phyloP scores from a whole-genome alignment of 2,113 vertebrate genomes.

The Platycercus adscitus region DNA sequence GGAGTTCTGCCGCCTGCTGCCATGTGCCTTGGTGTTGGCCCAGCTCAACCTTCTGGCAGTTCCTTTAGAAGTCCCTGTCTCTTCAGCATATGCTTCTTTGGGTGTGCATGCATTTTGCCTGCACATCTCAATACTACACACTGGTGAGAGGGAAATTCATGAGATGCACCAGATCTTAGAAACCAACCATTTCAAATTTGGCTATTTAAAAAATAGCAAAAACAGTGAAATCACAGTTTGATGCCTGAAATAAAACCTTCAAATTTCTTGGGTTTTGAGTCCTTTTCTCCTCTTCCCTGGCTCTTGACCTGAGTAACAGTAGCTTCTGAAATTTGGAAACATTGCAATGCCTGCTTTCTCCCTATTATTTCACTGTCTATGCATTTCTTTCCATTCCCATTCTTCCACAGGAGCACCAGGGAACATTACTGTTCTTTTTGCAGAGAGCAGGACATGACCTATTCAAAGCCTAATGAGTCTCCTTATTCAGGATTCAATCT shows the following conservation, averaged over 20 bases:
- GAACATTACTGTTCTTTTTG: neutral
- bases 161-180: neutral
- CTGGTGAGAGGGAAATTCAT: neutral
- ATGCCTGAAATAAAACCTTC: neutral
- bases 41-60: neutral
- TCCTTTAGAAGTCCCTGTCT: neutral
- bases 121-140: neutral
- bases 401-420: neutral
- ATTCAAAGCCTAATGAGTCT: conserved; percentile 31
- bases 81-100: neutral
- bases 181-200: neutral
- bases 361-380: neutral
- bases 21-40: fast-evolving
- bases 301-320: conserved; percentile 23
- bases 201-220: neutral
- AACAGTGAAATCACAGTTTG: neutral
- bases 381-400: neutral
- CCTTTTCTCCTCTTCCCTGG: neutral
- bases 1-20: neutral
- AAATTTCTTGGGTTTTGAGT: neutral
- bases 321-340: conserved; percentile 17
- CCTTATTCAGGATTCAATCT: neutral
- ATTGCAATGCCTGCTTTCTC: neutral
- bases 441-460: conserved; percentile 5
- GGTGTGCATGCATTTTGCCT: neutral